Conservation (phyloP, 2,888 invertebrate species). For the Andrena marginata region DNA sequence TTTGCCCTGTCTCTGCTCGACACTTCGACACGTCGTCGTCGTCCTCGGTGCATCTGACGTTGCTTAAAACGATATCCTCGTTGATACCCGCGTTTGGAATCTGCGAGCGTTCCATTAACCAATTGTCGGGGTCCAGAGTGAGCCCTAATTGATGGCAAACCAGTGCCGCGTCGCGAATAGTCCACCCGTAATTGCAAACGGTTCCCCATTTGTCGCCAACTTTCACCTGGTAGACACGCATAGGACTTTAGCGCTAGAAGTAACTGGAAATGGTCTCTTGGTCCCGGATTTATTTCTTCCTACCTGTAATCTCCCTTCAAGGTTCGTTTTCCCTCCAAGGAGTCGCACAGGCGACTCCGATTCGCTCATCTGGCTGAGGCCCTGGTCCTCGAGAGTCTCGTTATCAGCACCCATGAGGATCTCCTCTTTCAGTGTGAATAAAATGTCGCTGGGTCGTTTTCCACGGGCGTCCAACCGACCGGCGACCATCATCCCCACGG, state of each 20-base stretch:
- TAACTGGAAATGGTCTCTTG: no score
- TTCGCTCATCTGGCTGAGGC: constrained; percentile 85
- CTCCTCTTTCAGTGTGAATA: constrained; percentile 92
- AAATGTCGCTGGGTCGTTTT: constrained; percentile 91
- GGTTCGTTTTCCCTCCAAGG: constrained; percentile 91
- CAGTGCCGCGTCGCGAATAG: constrained; percentile 94
- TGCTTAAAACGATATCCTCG: constrained; percentile 92
- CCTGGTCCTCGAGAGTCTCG: constrained; percentile 87
- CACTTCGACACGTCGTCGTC: constrained; percentile 96
- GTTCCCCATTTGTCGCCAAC: constrained; percentile 97
- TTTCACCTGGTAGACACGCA: constrained; percentile 86
- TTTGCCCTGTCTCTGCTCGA: constrained; percentile 90
- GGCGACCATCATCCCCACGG: constrained; percentile 98
- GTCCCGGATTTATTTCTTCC: constrained; percentile 31
- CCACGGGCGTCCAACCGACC: constrained; percentile 95
- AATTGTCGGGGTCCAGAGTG: constrained; percentile 96
- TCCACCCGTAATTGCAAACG: constrained; percentile 99
- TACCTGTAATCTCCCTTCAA: constrained; percentile 94
- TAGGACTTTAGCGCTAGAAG: not conserved
- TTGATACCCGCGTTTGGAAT: constrained; percentile 92
- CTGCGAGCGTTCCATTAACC: constrained; percentile 93
- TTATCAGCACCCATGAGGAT: constrained; percentile 88
- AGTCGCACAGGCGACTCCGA: constrained; percentile 91
- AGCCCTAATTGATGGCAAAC: constrained; percentile 98
- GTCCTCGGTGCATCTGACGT: constrained; percentile 95